These are phyloP conservation scores for Agapornis canus DNA, from an alignment of 2,797 vertebrate genomes.

Conservation along the genomic window DNA sequence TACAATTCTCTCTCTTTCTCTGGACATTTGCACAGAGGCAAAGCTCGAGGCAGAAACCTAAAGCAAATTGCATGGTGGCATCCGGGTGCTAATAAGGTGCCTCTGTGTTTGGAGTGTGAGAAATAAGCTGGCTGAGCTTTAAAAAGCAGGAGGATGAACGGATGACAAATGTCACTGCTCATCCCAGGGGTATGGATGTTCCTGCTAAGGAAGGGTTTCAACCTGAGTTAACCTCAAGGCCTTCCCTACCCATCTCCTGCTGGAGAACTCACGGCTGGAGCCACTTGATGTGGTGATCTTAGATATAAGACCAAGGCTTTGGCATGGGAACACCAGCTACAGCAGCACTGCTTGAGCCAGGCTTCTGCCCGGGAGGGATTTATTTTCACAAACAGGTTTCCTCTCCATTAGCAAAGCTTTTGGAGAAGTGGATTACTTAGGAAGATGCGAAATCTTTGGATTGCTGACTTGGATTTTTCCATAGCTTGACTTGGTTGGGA, in stretches of 20 bases:
- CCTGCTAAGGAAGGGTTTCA: neutral
- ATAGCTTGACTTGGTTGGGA: neutral
- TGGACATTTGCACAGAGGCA: slow-evolving; percentile 15
- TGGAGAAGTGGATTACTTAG: neutral
- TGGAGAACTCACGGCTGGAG: neutral
- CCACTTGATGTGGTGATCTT: accelerated
- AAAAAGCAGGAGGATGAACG: neutral
- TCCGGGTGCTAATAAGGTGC: neutral
- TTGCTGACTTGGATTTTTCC: neutral
- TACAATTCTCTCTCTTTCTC: neutral
- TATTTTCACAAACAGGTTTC: neutral
- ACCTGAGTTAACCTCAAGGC: neutral
- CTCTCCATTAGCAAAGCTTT: neutral
- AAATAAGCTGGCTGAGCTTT: neutral
- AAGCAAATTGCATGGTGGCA: slow-evolving; percentile 49
- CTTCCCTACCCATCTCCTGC: accelerated
- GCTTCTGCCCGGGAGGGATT: neutral
- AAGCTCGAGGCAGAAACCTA: slow-evolving; percentile 19
- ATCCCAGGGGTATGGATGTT: neutral
- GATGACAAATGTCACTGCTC: accelerated
- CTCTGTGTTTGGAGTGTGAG: neutral
- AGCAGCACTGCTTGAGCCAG: neutral
- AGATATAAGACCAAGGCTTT: neutral
- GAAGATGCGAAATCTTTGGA: neutral
- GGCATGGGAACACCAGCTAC: accelerated